Base-by-base conservation (phyloP, 1,140 invertebrate genomes). In the Drosophila nebulosa region DNA sequence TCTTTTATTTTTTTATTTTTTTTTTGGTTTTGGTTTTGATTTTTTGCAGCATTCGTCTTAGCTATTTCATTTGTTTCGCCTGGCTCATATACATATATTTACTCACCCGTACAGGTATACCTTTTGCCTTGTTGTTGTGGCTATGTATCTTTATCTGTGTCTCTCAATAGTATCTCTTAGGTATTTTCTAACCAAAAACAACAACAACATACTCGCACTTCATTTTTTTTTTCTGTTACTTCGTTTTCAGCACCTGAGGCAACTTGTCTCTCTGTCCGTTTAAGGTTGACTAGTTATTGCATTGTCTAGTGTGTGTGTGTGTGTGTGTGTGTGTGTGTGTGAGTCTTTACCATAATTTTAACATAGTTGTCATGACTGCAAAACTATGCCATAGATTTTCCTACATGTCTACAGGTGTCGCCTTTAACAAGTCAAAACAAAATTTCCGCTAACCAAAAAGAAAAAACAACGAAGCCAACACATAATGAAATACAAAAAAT, bases 41-140 rank as follows among this genome's bases (percentile, higher is more conserved):
- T 59, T 60, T 69, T 60, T 64, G 74, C 42, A 62, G 78, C 69
- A 83, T 81, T 81, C 63, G 56, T 69, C 74, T 75, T 58, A 76
- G 75, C 50, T 76, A 76, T 84, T 83, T 75, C 72, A 83, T 81
- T 83, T 83, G 74, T 79, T 79, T 79, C 36, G 58, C 74, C 63
- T 66, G 71, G 53, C 57, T 64, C 70, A 71, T 57, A 79, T 67
- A 71, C 42, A 60, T 52, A 59, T 55, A 27, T 68, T 22, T 52
- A 42, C 32, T 46, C 69, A 10, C 18, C 18, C 26, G 59, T 71
- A 53, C 39, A 9, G 16, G 10, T 46, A 46, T 4, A 21, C 9
- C 7, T 46, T 21, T 9, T 42, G 6, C 39, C 39, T 18, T 16
- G 14, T 16, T 16, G 39, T 10, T 46, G 39, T 9, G 4, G 39